A percentile compares a stretch with the other conserved stretches of the same genome.
Conservation (phyloP, 2,888 invertebrate genomes). For the Pterostichus niger region DNA sequence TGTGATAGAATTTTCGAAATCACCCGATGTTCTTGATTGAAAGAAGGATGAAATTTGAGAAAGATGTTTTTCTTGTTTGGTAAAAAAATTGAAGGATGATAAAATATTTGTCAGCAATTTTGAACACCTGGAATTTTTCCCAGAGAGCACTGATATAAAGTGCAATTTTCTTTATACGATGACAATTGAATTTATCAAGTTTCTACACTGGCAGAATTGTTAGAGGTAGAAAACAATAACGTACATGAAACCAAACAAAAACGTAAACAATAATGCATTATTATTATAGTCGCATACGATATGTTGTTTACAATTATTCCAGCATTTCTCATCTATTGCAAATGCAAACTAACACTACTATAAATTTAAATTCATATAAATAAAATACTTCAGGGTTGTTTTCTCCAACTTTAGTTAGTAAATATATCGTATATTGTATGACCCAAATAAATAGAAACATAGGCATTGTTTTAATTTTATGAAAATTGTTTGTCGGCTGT, state of each 20-base stretch:
- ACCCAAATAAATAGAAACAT: no score
- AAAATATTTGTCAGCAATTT: conserved; percentile 53
- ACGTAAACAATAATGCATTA: neutral
- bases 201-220: conserved; percentile 31
- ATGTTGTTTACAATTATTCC: conserved; percentile 21
- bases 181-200: conserved; percentile 48
- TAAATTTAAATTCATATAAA: no score
- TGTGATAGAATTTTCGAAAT: no score
- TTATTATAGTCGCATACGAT: no score
- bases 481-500: no score
- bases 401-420: no score
- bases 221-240: neutral
- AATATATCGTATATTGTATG: no score
- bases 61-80: conserved; percentile 5
- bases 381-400: no score
- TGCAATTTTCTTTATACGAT: conserved; percentile 37
- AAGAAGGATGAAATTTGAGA: neutral
- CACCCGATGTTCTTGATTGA: neutral
- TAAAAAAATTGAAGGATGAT: conserved; percentile 42
- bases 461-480: no score
- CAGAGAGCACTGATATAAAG: conserved; percentile 39
- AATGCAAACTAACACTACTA: conserved; percentile 12
- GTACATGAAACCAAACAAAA: neutral
- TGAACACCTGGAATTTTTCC: conserved; percentile 38
- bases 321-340: conserved; percentile 22